Base-by-base conservation (phyloP, 2,888 invertebrate species). In the Flexamia atlantica region DNA sequence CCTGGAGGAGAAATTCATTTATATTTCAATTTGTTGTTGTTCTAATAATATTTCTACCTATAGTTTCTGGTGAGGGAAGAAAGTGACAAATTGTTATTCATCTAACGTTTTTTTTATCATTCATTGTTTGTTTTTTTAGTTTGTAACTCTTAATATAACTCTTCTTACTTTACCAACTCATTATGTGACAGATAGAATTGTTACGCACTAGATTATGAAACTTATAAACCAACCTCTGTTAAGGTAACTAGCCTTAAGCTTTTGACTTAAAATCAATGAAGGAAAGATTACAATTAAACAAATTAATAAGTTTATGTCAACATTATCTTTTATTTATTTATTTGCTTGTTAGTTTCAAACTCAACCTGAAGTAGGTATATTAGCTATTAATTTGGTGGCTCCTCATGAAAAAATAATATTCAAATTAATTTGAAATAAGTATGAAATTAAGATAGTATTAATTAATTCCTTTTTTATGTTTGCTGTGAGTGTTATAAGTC, bases 281-380 rank as follows among this genome's bases (percentile, higher is more conserved):
- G 64, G 64, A 64, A 64, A 64, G 64, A 64, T 64, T 64, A 64
- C 64, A 28, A 28, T 57, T 23, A 28, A 30, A 64, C 10, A 14
- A 28, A 23, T 46, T 17, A 4, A 4, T 53, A 20, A 23, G 14
- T 46, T 9, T 9, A 12, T 46, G 17, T 46, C 46, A 46, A 46
- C 36, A 36, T 36, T 9, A 36, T 4, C 46, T 17, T 14, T 14
- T 46, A 46, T 17, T 46, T 46, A 46, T 17, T n/a, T n/a, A n/a
- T n/a, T n/a, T n/a, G n/a, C n/a, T n/a, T n/a, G n/a, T n/a, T n/a
- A n/a, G n/a, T n/a, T n/a, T n/a, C n/a, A n/a, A 46, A 46, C 46
- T 46, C 46, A 46, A 46, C 46, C 17, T 3, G 46, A 12, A 46
- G 14, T 9, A 46, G 12, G 14, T 46, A 14, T 17, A 46, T 46